Conservation (phyloP, 1,140 invertebrate species). For the Globodera ellingtonae region DNA sequence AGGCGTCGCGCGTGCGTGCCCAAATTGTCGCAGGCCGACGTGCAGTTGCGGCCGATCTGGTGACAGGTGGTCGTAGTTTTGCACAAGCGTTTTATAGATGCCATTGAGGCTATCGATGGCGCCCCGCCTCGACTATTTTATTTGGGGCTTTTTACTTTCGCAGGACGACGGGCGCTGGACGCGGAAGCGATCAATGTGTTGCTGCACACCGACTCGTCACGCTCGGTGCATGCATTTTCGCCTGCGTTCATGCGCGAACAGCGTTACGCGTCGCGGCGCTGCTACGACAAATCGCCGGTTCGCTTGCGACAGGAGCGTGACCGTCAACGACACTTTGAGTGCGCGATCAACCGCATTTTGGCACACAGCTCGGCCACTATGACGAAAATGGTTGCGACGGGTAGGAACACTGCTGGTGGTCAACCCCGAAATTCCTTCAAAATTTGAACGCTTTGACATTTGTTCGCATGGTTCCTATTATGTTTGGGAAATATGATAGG, state of each 20-base stretch:
- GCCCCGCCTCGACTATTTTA: too few relatives aligned
- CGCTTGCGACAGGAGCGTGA: background rate
- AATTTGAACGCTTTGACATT: too few relatives aligned
- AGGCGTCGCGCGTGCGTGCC: background rate
- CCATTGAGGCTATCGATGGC: too few relatives aligned
- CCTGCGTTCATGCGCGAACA: background rate
- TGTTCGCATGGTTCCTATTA: too few relatives aligned
- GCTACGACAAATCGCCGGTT: background rate
- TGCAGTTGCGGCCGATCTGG: background rate
- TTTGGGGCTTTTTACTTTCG: too few relatives aligned
- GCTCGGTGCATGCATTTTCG: background rate
- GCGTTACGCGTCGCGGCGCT: background rate
- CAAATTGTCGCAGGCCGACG: background rate
- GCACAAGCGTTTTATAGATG: too few relatives aligned
- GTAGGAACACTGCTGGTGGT: too few relatives aligned
- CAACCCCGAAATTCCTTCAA: too few relatives aligned
- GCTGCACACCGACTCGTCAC: background rate
- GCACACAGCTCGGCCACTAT: background rate
- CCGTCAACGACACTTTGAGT: background rate
- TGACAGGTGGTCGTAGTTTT: background rate
- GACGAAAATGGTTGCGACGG: background rate
- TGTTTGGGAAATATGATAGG: too few relatives aligned
- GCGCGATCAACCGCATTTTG: background rate
- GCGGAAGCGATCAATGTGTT: background rate
- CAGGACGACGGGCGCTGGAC: background rate